Conservation (phyloP, 2,888 invertebrate species). For the Diaprepes abbreviatus region DNA sequence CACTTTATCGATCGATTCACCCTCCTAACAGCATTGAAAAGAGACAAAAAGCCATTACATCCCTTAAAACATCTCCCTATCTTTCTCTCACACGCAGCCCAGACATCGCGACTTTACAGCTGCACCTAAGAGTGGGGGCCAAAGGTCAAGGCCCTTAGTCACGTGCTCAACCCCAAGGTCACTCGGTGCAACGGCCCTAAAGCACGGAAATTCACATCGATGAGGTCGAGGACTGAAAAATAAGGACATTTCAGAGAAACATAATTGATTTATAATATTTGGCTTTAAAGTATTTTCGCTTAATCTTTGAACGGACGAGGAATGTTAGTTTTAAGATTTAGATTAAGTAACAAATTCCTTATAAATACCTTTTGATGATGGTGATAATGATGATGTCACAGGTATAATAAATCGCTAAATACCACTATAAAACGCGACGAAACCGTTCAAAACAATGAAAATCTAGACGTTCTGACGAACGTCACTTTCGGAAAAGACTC, state of each 20-base stretch:
- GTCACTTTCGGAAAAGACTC: background rate
- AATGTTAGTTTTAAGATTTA: background rate
- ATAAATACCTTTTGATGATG: conserved; percentile 20
- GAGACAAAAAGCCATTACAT: conserved; percentile 11
- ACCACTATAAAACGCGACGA: background rate
- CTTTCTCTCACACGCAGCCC: conserved; percentile 15
- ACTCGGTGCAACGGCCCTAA: conserved; percentile 60
- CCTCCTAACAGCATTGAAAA: conserved; percentile 11
- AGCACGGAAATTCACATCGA: conserved; percentile 3
- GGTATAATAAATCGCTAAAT: background rate
- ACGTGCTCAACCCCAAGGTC: conserved; percentile 73
- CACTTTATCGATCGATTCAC: conserved; percentile 36
- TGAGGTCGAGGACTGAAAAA: conserved; percentile 9
- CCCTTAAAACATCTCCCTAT: conserved; percentile 6
- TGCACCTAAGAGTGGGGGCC: conserved; percentile 48
- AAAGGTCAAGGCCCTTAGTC: conserved; percentile 74
- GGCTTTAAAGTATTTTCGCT: background rate
- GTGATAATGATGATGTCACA: background rate
- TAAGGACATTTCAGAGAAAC: background rate
- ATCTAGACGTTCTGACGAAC: background rate
- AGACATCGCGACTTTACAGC: conserved; percentile 28
- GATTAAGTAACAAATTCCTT: conserved; percentile 3
- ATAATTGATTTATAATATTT: background rate
- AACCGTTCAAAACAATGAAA: conserved; percentile 3
- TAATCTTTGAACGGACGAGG: background rate